Conservation (phyloP, 2,113 vertebrate species). For the Papio anubis region DNA sequence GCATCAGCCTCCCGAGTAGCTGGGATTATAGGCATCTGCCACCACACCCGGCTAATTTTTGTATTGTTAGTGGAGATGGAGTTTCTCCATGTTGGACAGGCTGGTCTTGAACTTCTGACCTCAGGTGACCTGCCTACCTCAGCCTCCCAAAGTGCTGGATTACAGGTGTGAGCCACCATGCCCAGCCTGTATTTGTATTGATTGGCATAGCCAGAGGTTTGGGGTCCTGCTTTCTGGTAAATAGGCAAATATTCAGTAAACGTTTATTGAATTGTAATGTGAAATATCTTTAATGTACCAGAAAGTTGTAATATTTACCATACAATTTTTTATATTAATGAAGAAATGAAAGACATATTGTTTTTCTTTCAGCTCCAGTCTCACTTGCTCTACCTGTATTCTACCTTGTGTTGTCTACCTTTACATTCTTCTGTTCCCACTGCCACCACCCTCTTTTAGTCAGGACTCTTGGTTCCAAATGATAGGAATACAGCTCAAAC, state of each 20-base stretch:
- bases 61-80: too few relatives aligned
- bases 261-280: constrained; percentile 12
- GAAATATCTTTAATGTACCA: not conserved
- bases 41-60: too few relatives aligned
- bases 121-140: too few relatives aligned
- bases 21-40: too few relatives aligned
- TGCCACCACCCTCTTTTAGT: not conserved
- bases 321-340: not conserved
- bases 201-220: not conserved
- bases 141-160: too few relatives aligned
- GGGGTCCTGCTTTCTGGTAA: not conserved
- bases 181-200: not conserved
- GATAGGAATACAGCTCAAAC: not conserved
- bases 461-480: not conserved
- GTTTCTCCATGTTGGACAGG: too few relatives aligned
- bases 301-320: not conserved
- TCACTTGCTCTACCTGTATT: not conserved
- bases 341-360: not conserved
- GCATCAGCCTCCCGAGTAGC: too few relatives aligned
- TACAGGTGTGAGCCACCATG: too few relatives aligned
- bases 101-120: too few relatives aligned
- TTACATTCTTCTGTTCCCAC: not conserved
- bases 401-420: not conserved
- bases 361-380: not conserved
- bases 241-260: not conserved